phyloP scores from a whole-genome alignment of 2,113 vertebrate genomes.

The Myodes glareolus region DNA sequence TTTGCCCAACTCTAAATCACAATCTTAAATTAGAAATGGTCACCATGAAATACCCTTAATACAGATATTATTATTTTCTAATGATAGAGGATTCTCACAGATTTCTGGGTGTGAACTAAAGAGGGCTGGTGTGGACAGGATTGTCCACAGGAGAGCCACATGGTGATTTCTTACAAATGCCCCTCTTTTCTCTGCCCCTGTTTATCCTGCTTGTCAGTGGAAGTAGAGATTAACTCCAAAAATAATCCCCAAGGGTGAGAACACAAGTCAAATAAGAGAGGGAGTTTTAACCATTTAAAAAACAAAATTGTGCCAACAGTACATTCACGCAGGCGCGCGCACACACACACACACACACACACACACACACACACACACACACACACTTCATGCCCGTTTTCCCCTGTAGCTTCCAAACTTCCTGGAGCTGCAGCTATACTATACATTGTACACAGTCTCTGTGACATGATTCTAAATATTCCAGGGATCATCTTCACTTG shows the following conservation, averaged over 20 bases:
- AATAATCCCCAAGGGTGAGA: neutral
- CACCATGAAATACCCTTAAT: neutral
- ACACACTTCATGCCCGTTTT: neutral
- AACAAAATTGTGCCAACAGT: neutral
- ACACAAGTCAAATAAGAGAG: neutral
- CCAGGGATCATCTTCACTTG: neutral
- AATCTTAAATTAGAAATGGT: constrained; percentile 3
- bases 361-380: too few relatives aligned
- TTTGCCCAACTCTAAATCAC: neutral
- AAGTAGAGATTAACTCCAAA: neutral
- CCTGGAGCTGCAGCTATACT: constrained; percentile 37
- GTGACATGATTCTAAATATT: neutral
- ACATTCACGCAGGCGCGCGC: fast-evolving
- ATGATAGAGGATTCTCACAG: too few relatives aligned
- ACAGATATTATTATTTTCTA: neutral
- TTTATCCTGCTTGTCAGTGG: neutral
- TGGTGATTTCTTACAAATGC: neutral
- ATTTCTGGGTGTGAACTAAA: neutral
- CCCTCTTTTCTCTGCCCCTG: fast-evolving
- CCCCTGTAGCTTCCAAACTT: neutral
- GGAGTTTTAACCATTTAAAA: neutral
- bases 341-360: too few relatives aligned
- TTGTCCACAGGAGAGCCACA: fast-evolving
- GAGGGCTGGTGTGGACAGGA: neutral
- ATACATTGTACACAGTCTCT: neutral